Evolutionary conservation across 92 coral and sea anemone species (phyloP), one percentile per base, ranked within the genome.

Genomic region (Actinostola sp.): DNA sequence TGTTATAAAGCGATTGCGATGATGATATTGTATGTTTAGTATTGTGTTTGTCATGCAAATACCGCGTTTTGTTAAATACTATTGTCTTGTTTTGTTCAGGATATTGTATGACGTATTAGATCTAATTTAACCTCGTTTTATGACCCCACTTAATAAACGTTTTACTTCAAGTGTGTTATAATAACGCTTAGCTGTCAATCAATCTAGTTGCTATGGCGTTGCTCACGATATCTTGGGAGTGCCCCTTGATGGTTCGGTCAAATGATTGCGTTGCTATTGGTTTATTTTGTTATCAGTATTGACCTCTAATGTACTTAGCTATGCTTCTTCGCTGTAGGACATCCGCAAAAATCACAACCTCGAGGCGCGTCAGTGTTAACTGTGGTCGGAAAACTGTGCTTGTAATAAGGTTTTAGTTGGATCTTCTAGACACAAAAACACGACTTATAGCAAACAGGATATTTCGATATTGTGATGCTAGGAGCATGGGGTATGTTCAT

Each of bases 261-360:
- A 68, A 26, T 50, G 23, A 41, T 30, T 16, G 1, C 11, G 16
- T 38, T 14, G 11, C 62, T 50, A 68, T 50, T 68, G 74, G 74
- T 30, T 33, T 20, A 68, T 15, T 27, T 20, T 39, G 32, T 68
- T 68, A 50, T 68, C 74, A 52, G 17, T 68, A 27, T 68, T 68
- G 74, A 68, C 74, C 74, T 68, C 48, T 34, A 29, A 50, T 19
- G n/a, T 34, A 51, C 7, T 68, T 51, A 50, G 46, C 48, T 35
- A 68, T 66, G 72, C 72, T 28, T 48, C 51, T 14, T 50, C 74
- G 42, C 74, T 20, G 59, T 56, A 62, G 74, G 74, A 51, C 30
- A 56, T 49, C 62, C 33, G 57, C 33, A 26, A 68, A 51, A 23
- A 50, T 50, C 31, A 17, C 57, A 34, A 51, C 74, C 32, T 30